Conservation (phyloP, 2,113 vertebrate species). For the Thermophis baileyi region DNA sequence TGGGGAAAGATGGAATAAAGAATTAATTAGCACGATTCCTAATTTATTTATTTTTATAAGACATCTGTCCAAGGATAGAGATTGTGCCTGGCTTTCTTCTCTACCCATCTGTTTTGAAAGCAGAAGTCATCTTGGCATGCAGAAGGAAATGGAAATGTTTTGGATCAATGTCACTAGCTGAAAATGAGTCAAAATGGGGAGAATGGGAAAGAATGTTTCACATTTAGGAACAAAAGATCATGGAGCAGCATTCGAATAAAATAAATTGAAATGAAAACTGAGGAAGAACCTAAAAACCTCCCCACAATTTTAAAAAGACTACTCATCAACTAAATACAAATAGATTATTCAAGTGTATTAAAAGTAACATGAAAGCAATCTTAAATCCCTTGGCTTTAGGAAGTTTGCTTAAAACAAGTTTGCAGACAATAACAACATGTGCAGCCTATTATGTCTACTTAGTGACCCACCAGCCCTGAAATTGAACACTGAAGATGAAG, state of each 20-base stretch:
- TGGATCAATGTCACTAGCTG: conserved; percentile 14
- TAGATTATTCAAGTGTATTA: not conserved
- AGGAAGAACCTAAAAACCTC: not conserved
- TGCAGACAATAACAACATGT: not conserved
- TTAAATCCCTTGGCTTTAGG: not conserved
- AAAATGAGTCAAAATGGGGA: not conserved
- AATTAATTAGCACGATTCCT: not conserved
- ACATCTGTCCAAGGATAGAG: conserved; percentile 2
- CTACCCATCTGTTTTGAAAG: conserved; percentile 8
- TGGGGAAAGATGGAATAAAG: not conserved
- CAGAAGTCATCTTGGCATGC: not conserved
- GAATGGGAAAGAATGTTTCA: not conserved
- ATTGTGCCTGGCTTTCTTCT: conserved; percentile 23
- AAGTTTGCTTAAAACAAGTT: not conserved
- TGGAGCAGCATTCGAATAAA: not conserved
- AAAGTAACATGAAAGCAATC: not conserved
- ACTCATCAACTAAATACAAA: not conserved
- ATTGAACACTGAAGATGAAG: not conserved
- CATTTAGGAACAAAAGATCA: not conserved
- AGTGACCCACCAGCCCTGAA: not conserved
- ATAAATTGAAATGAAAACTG: conserved; percentile 9
- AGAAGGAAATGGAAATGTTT: conserved; percentile 1
- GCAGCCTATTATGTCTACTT: not conserved
- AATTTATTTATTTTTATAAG: conserved; percentile 17
- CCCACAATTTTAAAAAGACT: not conserved